Percentiles rank a stretch among this genome's conserved stretches.
Conservation (phyloP, 2,888 invertebrate species). For the Eupithecia subumbrata region DNA sequence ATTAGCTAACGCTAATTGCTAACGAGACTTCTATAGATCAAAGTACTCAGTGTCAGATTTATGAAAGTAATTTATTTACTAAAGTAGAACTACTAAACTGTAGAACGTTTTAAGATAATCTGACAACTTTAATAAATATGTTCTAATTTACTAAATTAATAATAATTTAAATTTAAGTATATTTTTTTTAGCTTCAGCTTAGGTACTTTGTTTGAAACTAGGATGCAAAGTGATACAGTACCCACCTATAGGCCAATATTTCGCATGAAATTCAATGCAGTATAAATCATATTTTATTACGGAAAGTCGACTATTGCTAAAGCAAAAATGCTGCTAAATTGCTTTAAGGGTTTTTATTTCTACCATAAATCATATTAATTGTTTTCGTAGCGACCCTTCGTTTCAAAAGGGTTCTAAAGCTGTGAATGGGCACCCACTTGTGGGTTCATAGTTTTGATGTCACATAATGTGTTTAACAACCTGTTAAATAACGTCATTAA, state of each 20-base stretch:
- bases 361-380: conserved; percentile 79
- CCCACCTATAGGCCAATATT: conserved; percentile 21
- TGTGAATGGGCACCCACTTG: conserved; percentile 46
- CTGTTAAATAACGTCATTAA: neutral
- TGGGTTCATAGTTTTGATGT: conserved; percentile 17
- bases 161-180: no score
- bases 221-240: neutral
- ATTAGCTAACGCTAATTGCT: no score
- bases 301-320: conserved; percentile 68
- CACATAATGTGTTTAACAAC: neutral
- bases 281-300: conserved; percentile 73
- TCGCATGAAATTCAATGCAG: conserved; percentile 56
- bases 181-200: neutral
- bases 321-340: conserved; percentile 74
- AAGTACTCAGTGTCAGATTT: neutral
- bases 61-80: neutral
- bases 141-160: no score
- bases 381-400: conserved; percentile 64
- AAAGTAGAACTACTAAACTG: no score
- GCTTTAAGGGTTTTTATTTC: conserved; percentile 77
- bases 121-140: no score
- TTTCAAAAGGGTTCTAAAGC: conserved; percentile 57
- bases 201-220: neutral
- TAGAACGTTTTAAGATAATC: no score
- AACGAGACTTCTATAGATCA: neutral